Evolutionary conservation across 2,113 vertebrate species (phyloP).

Genomic region (Zingel zingel): DNA sequence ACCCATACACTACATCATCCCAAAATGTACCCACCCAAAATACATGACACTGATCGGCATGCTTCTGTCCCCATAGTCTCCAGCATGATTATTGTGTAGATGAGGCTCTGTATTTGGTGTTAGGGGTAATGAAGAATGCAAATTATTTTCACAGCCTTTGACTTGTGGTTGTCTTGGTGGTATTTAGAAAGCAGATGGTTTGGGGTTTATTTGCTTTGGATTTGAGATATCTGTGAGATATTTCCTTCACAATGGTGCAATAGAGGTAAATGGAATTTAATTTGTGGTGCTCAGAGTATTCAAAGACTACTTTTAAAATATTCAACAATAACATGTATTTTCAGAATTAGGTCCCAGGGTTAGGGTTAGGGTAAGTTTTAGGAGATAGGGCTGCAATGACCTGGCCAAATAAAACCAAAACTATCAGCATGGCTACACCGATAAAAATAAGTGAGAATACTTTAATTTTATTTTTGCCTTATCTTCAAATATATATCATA

Average conservation of each 20-base stretch:
- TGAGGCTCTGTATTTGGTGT: neutral
- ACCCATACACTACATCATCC: neutral
- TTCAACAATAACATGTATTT: no score
- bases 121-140: neutral
- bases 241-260: neutral
- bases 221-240: neutral
- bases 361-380: neutral
- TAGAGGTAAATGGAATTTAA: neutral
- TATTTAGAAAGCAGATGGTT: neutral
- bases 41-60: neutral
- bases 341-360: neutral
- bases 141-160: neutral
- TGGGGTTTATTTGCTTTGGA: neutral
- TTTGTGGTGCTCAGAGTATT: no score
- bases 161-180: neutral
- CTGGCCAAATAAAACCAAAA: neutral
- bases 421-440: neutral
- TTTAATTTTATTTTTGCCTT: neutral
- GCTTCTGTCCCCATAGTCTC: neutral
- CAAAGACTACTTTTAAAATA: no score
- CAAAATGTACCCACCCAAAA: neutral
- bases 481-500: constrained; percentile 8
- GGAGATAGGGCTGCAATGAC: neutral
- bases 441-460: neutral
- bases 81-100: neutral